Conservation (phyloP, 2,888 invertebrate species). For the Calliphora vomitoria region DNA sequence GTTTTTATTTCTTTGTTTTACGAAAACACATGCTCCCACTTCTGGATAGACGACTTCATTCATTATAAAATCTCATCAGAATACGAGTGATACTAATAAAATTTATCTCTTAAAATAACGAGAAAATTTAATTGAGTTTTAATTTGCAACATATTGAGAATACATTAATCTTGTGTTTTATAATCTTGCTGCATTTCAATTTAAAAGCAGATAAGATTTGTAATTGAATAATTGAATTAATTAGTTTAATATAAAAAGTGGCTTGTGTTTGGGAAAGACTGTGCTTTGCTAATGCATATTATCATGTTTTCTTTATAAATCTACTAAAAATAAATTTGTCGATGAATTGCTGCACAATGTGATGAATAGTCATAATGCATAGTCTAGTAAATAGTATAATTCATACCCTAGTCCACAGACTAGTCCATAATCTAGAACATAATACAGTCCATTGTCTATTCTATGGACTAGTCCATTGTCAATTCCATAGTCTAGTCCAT, state of each 20-base stretch:
- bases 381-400: too few species aligned
- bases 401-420: too few species aligned
- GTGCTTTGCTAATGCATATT: too few species aligned
- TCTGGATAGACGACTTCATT: constrained; percentile 39
- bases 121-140: constrained; percentile 53
- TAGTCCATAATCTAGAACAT: too few species aligned
- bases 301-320: too few species aligned
- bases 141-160: constrained; percentile 54
- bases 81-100: constrained; percentile 55
- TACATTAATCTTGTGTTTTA: constrained; percentile 10
- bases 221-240: neutral
- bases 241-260: neutral
- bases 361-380: too few species aligned
- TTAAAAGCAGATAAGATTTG: neutral
- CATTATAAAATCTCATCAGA: constrained; percentile 57
- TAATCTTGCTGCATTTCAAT: neutral
- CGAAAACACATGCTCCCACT: neutral
- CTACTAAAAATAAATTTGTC: too few species aligned
- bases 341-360: too few species aligned
- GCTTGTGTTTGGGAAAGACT: neutral
- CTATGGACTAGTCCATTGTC: too few species aligned
- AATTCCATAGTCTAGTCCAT: too few species aligned
- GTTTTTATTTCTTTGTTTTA: constrained; percentile 11
- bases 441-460: too few species aligned
- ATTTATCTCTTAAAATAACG: constrained; percentile 50